Percentiles rank a stretch among this genome's conserved stretches.
Conservation (phyloP, 2,797 vertebrate genomes). For the Oreochromis mossambicus region DNA sequence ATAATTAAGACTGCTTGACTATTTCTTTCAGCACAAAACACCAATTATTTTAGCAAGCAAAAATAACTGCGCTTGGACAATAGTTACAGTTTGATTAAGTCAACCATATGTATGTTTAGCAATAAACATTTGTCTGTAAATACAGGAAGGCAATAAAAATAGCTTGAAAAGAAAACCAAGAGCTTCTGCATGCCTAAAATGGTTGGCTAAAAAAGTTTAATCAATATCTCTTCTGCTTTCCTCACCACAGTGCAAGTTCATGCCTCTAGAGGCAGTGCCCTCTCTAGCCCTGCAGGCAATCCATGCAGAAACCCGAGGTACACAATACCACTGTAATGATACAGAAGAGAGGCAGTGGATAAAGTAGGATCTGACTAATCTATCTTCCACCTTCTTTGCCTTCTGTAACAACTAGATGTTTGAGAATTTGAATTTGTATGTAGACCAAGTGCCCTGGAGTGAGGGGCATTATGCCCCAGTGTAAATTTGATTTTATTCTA, state of each 20-base stretch:
- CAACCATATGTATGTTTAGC: background rate
- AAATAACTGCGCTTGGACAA: background rate
- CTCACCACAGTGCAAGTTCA: background rate
- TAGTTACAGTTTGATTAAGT: background rate
- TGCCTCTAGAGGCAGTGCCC: conserved; percentile 19
- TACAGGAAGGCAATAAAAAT: background rate
- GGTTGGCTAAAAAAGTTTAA: conserved; percentile 10
- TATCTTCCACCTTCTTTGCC: background rate
- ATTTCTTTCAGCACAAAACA: background rate
- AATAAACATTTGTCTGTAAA: background rate
- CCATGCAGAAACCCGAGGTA: background rate
- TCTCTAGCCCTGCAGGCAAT: conserved; percentile 22
- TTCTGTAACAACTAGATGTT: conserved; percentile 1
- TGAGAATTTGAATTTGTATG: background rate
- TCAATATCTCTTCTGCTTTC: conserved; percentile 33
- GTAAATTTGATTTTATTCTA: conserved; percentile 24
- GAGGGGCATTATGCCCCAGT: background rate
- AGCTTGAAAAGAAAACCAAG: background rate
- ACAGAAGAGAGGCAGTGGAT: background rate
- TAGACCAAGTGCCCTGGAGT: background rate
- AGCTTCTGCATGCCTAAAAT: background rate
- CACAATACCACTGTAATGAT: conserved; percentile 1
- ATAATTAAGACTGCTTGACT: background rate
- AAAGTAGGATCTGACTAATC: conserved; percentile 7
- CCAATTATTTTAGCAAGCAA: background rate